These are phyloP conservation scores for Drosophila neonasuta DNA, from an alignment of 2,888 invertebrate species.

Conservation along the genomic window DNA sequence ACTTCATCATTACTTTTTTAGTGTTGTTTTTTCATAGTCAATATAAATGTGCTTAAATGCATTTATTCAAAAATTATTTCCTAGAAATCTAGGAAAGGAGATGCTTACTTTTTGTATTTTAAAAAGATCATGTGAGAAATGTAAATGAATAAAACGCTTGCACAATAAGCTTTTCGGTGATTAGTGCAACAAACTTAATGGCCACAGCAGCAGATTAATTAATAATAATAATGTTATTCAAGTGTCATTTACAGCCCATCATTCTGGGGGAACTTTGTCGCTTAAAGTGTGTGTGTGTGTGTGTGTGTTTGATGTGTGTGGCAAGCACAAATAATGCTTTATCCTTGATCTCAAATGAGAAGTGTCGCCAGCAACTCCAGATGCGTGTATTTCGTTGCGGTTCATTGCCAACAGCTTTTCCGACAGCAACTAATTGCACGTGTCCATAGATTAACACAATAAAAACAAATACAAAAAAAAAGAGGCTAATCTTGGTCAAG, in stretches of 20 bases:
- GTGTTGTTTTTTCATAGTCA: no score
- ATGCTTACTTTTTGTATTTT: not conserved
- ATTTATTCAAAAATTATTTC: no score
- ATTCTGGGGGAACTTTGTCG: conserved; percentile 29
- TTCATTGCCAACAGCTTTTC: conserved; percentile 63
- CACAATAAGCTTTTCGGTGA: conserved; percentile 36
- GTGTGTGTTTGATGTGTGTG: conserved; percentile 18
- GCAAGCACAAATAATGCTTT: conserved; percentile 28
- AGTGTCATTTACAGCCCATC: conserved; percentile 31
- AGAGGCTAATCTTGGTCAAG: conserved; percentile 46
- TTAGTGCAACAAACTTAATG: conserved; percentile 62
- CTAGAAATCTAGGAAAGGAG: no score
- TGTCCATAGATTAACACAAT: conserved; percentile 43
- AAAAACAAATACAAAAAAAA: conserved; percentile 5
- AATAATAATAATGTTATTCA: not conserved
- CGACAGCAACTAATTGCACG: conserved; percentile 37
- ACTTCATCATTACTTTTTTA: no score
- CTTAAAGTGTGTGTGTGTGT: not conserved
- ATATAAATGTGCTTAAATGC: no score
- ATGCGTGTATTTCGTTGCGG: conserved; percentile 8
- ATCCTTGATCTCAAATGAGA: conserved; percentile 67
- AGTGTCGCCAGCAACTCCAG: conserved; percentile 15
- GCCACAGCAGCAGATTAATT: conserved; percentile 34
- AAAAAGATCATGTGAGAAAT: conserved; percentile 30
- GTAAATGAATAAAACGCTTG: conserved; percentile 19